Evolutionary conservation across 2,113 vertebrate species (phyloP).

Genomic region (Phalacrocorax carbo): DNA sequence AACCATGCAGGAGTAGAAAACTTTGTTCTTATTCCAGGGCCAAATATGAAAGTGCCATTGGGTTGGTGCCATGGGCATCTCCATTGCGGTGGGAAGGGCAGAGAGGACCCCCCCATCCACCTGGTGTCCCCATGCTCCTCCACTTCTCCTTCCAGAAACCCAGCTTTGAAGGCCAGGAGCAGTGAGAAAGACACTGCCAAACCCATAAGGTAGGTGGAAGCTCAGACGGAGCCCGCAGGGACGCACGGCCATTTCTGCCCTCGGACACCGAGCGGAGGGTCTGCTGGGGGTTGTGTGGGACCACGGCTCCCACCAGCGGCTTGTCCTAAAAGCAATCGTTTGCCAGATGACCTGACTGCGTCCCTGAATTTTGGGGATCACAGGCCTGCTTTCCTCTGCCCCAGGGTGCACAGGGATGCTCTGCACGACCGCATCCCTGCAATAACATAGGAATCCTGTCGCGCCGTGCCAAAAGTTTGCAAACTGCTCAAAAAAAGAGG

Average conservation of each 20-base stretch:
- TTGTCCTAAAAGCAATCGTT: background rate
- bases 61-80: background rate
- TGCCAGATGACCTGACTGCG: background rate
- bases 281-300: background rate
- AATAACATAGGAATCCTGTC: too few species aligned
- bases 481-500: background rate
- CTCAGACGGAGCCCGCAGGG: fast-evolving
- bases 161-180: background rate
- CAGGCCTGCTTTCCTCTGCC: background rate
- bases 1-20: background rate
- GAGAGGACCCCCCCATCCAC: background rate
- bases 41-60: background rate
- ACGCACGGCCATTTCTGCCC: fast-evolving
- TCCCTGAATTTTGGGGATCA: background rate
- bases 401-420: fast-evolving
- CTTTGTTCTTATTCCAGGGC: background rate
- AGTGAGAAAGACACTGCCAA: too few species aligned
- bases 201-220: fast-evolving
- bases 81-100: background rate
- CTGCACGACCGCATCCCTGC: background rate
- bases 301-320: slow-evolving; percentile 36
- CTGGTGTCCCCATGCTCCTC: fast-evolving
- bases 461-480: background rate
- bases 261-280: background rate
- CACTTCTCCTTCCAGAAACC: background rate